phyloP scores from a whole-genome alignment of 2,888 invertebrate genomes.

The Conistra vaccinii region DNA sequence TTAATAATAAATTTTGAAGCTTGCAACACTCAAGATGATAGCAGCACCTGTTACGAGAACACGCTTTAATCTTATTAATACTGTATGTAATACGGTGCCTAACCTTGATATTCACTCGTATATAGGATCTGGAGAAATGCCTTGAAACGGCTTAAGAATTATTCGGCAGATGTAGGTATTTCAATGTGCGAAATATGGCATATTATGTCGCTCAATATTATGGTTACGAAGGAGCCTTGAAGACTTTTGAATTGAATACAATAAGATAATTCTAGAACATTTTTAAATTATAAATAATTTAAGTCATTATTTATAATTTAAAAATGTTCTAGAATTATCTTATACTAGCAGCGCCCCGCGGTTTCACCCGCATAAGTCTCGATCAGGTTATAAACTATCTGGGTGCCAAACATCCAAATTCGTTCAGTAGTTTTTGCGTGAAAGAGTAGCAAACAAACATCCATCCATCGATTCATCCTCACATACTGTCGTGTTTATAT shows the following conservation, averaged over 20 bases:
- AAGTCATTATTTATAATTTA: neutral
- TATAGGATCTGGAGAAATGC: constrained; percentile 2
- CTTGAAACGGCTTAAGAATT: constrained; percentile 10
- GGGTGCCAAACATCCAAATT: no score
- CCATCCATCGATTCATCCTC: no score
- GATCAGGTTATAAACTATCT: no score
- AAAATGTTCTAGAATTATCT: neutral
- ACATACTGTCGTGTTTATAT: no score
- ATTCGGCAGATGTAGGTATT: neutral
- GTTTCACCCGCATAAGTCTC: no score
- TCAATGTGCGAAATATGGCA: neutral
- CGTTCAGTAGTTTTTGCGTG: no score
- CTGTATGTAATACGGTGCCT: constrained; percentile 42
- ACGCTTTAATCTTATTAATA: constrained; percentile 54
- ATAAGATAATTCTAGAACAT: no score
- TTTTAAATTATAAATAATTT: no score
- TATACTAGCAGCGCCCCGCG: no score
- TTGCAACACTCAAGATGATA: constrained; percentile 55
- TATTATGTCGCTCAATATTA: neutral
- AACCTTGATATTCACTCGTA: constrained; percentile 26
- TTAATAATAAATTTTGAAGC: constrained; percentile 58
- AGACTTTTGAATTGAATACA: neutral
- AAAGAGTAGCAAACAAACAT: no score
- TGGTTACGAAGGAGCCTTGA: neutral
- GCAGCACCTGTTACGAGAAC: constrained; percentile 47